phyloP scores from a whole-genome alignment of 2,888 invertebrate species.

The Sinodicranocentrus sp. region DNA sequence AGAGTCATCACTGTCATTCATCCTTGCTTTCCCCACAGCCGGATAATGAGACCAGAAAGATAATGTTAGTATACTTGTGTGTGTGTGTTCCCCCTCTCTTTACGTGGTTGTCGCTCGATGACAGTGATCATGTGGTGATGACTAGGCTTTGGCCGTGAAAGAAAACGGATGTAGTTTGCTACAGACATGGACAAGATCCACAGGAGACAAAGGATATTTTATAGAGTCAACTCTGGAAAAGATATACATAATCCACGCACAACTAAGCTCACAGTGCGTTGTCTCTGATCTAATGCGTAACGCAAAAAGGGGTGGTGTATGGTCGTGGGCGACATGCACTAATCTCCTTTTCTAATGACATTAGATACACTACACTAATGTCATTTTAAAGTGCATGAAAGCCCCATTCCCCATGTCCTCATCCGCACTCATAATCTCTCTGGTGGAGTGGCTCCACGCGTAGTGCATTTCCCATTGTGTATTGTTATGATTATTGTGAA shows the following conservation, averaged over 20 bases:
- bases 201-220: neutral
- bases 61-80: neutral
- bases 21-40: conserved; percentile 23
- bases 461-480: conserved; percentile 3
- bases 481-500: conserved; percentile 52
- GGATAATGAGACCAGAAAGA: conserved; percentile 45
- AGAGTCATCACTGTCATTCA: conserved; percentile 64
- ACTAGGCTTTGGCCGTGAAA: neutral
- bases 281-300: neutral
- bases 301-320: conserved; percentile 6
- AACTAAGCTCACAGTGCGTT: conserved; percentile 19
- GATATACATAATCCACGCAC: conserved; percentile 14
- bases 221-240: neutral
- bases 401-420: no score
- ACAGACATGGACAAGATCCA: neutral
- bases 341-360: conserved; percentile 63
- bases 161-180: neutral
- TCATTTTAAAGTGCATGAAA: conserved; percentile 61
- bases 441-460: no score
- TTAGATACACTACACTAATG: conserved; percentile 56
- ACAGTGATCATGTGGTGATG: conserved; percentile 60
- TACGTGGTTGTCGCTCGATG: conserved; percentile 33
- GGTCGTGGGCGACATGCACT: conserved; percentile 15
- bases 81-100: neutral
- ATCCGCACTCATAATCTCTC: neutral